Conservation (phyloP, 1,140 invertebrate species). For the Rhagoletis zephyria region DNA sequence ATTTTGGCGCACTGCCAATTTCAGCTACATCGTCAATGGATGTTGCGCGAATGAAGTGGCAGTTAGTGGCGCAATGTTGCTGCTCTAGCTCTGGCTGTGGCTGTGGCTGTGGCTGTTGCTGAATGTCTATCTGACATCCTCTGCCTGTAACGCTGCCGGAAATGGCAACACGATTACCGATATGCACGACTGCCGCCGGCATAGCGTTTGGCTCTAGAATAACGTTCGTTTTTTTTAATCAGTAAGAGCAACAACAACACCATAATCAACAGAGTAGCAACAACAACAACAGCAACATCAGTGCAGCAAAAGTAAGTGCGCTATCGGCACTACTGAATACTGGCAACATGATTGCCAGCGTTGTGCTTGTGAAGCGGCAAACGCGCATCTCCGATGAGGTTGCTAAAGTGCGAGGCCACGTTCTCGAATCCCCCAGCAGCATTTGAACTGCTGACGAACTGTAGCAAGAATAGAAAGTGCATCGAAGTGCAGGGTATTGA, state of each 20-base stretch:
- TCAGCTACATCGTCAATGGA: constrained; percentile 34
- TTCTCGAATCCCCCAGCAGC: background rate
- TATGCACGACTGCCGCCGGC: constrained; percentile 26
- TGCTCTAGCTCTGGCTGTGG: background rate
- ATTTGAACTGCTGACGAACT: background rate
- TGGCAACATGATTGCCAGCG: background rate
- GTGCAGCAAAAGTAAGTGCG: constrained; percentile 24
- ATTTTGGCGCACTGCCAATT: constrained; percentile 43
- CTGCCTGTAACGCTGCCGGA: constrained; percentile 35
- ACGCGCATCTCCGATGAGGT: background rate
- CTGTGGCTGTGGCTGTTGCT: too few relatives aligned
- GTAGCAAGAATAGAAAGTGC: background rate
- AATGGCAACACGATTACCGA: constrained; percentile 49
- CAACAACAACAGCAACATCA: background rate
- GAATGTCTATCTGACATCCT: constrained; percentile 38
- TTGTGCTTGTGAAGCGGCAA: background rate
- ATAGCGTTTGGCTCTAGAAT: background rate
- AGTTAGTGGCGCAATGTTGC: background rate
- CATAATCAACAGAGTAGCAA: background rate
- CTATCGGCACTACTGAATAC: constrained; percentile 12
- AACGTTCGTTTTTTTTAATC: constrained; percentile 34
- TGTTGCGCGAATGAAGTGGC: constrained; percentile 32
- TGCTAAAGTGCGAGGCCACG: constrained; percentile 22
- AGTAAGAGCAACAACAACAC: constrained; percentile 10
- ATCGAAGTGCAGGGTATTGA: constrained; percentile 11